Evolutionary conservation across 1,140 invertebrate species (phyloP), one percentile per base, ranked within the genome.

Genomic region (Diuraphis noxia): DNA sequence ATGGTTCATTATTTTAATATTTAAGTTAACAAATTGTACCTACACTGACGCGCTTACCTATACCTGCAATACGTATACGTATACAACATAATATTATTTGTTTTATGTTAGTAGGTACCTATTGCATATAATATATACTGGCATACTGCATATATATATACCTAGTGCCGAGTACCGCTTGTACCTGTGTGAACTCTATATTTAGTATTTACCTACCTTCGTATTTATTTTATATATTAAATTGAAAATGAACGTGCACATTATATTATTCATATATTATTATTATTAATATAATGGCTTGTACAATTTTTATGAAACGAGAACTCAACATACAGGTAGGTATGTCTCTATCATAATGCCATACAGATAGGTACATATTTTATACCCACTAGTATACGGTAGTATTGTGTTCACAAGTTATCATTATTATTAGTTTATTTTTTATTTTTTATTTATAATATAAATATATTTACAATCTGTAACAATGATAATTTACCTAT

Each of bases 151-250:
- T n/a, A n/a, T n/a, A n/a, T n/a, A n/a, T n/a, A n/a, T n/a, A n/a
- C n/a, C n/a, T n/a, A n/a, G n/a, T n/a, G n/a, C n/a, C n/a, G n/a
- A n/a, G n/a, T n/a, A n/a, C n/a, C n/a, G n/a, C n/a, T n/a, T 82
- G 40, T 82, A 23, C 13, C 56, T 17, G 52, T 3, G 79, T 40
- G 36, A 2, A 10, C 21, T 23, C 23, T 38, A 10, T 40, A 81
- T 38, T 25, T 5, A 30, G 25, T 41, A 82, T 40, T 82, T 82
- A 63, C 56, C 10, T 63, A n/a, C 30, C 56, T 72, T 23, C 46
- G 7, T 72, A 72, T 72, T 72, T 72, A 72, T 72, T 72, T 72
- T 72, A n/a, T 63, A 72, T n/a, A 72, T n/a, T n/a, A n/a, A 72
- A 17, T 72, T 72, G 56, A 34, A n/a, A 72, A 72, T n/a, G 56